A percentile compares a stretch with the other conserved stretches of the same genome.
Evolutionary conservation across 2,888 invertebrate species (phyloP).

Genomic region (Hyppa rectilinea): DNA sequence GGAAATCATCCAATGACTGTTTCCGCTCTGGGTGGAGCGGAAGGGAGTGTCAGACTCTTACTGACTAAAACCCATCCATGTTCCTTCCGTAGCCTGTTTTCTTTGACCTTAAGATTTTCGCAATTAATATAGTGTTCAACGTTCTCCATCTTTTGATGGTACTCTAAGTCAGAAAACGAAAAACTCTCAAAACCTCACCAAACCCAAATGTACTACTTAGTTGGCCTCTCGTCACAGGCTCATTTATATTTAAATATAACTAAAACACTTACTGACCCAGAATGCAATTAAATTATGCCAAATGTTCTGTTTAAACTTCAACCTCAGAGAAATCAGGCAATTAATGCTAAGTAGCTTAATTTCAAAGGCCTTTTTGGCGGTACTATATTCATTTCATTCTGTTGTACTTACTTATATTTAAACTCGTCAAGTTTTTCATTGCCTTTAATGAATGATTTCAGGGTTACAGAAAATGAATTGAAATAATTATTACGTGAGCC

Average conservation of each 20-base stretch:
- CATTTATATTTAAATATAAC: slow-evolving; percentile 1
- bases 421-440: slow-evolving; percentile 32
- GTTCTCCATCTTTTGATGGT: not conserved
- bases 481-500: not conserved
- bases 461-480: not conserved
- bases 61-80: too few species aligned
- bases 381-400: slow-evolving; percentile 28
- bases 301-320: slow-evolving; percentile 17
- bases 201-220: not conserved
- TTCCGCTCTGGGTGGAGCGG: too few species aligned
- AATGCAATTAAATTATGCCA: slow-evolving; percentile 30
- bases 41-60: too few species aligned
- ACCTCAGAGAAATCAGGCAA: slow-evolving; percentile 18
- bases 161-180: not conserved
- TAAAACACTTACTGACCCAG: not conserved
- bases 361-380: slow-evolving; percentile 7
- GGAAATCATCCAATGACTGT: too few species aligned
- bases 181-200: not conserved
- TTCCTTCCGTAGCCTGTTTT: too few species aligned
- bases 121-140: not conserved
- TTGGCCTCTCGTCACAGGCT: not conserved
- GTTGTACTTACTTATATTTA: not conserved
- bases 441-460: slow-evolving; percentile 6
- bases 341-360: slow-evolving; percentile 32
- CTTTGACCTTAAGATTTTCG: not conserved